Percentiles rank a stretch among this genome's conserved stretches.
Conservation (phyloP, 1,140 invertebrate genomes). For the Drosophila burlai region DNA sequence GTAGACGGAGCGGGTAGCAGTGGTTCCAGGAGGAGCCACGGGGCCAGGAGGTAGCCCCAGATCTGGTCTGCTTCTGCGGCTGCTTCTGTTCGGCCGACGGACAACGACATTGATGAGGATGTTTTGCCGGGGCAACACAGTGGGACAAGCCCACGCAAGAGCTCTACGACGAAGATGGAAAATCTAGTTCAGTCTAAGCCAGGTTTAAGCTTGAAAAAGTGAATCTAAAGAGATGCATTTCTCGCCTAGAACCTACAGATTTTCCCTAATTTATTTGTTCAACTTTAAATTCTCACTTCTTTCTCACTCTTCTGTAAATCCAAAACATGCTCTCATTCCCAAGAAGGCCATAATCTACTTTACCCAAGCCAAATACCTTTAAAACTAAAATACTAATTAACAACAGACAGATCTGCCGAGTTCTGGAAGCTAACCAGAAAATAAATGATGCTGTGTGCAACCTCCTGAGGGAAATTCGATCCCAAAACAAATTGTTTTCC, state of each 20-base stretch:
- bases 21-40: constrained; percentile 5
- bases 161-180: neutral
- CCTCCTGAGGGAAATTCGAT: constrained; percentile 12
- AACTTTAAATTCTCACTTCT: neutral
- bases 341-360: neutral
- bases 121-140: constrained; percentile 57
- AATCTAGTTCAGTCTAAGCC: neutral
- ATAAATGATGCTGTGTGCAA: constrained; percentile 15
- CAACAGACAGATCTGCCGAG: constrained; percentile 3
- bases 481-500: constrained; percentile 30
- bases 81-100: constrained; percentile 41
- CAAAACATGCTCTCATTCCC: neutral
- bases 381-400: constrained; percentile 18
- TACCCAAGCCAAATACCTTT: neutral
- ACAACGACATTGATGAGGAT: constrained; percentile 79
- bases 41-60: constrained; percentile 19
- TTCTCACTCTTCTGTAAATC: no score
- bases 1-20: constrained; percentile 44
- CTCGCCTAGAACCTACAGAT: neutral
- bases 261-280: neutral
- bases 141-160: constrained; percentile 35
- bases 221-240: neutral
- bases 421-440: constrained; percentile 8
- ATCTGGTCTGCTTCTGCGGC: constrained; percentile 44
- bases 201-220: neutral